Evolutionary conservation across 2,113 vertebrate species (phyloP), one percentile per base, ranked within the genome.

Genomic region (Dromaius novaehollandiae): DNA sequence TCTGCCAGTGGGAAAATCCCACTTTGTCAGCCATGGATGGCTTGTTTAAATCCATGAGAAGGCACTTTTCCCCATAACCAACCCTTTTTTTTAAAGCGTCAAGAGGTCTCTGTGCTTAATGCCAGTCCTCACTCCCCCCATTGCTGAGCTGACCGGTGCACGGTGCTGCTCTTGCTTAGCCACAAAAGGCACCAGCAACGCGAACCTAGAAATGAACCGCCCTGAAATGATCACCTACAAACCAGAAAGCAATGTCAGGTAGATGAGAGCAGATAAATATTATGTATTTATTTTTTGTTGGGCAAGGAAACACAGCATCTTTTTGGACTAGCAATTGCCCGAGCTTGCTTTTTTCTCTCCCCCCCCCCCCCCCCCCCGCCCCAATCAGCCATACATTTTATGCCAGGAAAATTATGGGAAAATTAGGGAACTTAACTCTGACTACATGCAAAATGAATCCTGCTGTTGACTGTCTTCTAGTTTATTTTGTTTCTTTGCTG

Each of bases 401-500:
- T 89, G 40, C 87, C 79, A 78, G 75, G 60, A 89, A 90, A 81
- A 88, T 36, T 48, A 56, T 1, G 2, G 56, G 93, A 94, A 93
- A 94, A 71, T 51, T 81, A n/a, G 21, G n/a, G 55, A 94, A 19
- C 95, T 93, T 78, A 78, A 55, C 56, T 96, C 68, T 88, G 71
- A 55, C 68, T 66, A 58, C 6, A 15, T 95, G 78, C 71, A 71
- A 91, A 94, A 93, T 86, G 64, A 95, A 94, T 95, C 82, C 71
- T 71, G 32, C 56, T 90, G 87, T 70, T 9, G 2, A 78, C 89
- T 94, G 81, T 95, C 91, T 83, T 81, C 50, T 51, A 12, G 78
- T 91, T 95, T 95, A 78, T 93, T 96, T 96, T 92, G 84, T 89
- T 55, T 88, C 71, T 86, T 63, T 75, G 82, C 79, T 96, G 87